Evolutionary conservation across 2,113 vertebrate genomes (phyloP).

Genomic region (cattle (Bos taurus)): ARS-UCD2.0 NC_037328.1:118311001-118311500

Average conservation of each 20-base stretch:
- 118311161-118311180: background rate
- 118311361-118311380: background rate
- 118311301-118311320: background rate
- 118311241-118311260: background rate
- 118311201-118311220: background rate
- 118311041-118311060: background rate
- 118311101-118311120: background rate
- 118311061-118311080: background rate
- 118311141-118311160: background rate
- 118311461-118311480: background rate
- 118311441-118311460: background rate
- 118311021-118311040: background rate
- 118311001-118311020: background rate
- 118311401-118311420: background rate
- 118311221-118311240: background rate
- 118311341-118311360: background rate
- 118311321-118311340: background rate
- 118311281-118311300: background rate
- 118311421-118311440: background rate
- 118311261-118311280: background rate
- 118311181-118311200: background rate
- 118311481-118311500: background rate
- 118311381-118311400: background rate
- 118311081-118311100: background rate
- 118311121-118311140: background rate